Evolutionary conservation across 2,888 invertebrate genomes (phyloP).

Genomic region (Eupeodes luniger): DNA sequence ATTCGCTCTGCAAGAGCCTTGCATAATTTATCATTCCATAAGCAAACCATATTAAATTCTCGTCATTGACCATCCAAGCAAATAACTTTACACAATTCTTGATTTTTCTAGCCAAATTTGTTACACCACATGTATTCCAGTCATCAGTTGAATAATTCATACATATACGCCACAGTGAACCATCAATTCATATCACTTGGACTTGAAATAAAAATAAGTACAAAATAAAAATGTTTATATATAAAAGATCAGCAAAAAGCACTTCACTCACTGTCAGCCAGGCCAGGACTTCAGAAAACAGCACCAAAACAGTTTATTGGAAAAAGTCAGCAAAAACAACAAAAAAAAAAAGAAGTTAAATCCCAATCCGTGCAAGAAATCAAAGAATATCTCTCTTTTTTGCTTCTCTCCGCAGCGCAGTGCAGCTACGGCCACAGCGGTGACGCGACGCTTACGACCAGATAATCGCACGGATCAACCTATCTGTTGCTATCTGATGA

Average conservation of each 20-base stretch:
- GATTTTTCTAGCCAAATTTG: conserved; percentile 72
- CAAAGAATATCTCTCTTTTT: conserved; percentile 48
- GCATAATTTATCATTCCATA: background rate
- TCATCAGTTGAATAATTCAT: conserved; percentile 69
- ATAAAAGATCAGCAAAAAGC: conserved; percentile 29
- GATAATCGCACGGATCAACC: conserved; percentile 73
- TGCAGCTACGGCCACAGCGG: no score
- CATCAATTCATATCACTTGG: conserved; percentile 66
- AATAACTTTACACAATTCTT: conserved; percentile 51
- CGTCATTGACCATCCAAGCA: conserved; percentile 13
- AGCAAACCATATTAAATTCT: conserved; percentile 3
- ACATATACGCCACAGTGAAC: conserved; percentile 58
- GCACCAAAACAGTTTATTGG: conserved; percentile 16
- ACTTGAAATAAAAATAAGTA: conserved; percentile 1
- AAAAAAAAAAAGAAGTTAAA: conserved; percentile 14
- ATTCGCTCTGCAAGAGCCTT: background rate
- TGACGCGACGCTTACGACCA: background rate
- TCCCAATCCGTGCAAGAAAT: conserved; percentile 13
- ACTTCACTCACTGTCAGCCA: conserved; percentile 72
- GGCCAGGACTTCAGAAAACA: conserved; percentile 48
- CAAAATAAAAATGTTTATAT: conserved; percentile 16
- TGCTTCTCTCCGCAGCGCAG: background rate
- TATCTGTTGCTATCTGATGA: conserved; percentile 64
- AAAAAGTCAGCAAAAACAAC: background rate
- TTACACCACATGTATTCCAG: conserved; percentile 64